Evolutionary conservation across 2,113 vertebrate genomes (phyloP), one percentile per base, ranked within the genome.

Genomic region (Lophius piscatorius): DNA sequence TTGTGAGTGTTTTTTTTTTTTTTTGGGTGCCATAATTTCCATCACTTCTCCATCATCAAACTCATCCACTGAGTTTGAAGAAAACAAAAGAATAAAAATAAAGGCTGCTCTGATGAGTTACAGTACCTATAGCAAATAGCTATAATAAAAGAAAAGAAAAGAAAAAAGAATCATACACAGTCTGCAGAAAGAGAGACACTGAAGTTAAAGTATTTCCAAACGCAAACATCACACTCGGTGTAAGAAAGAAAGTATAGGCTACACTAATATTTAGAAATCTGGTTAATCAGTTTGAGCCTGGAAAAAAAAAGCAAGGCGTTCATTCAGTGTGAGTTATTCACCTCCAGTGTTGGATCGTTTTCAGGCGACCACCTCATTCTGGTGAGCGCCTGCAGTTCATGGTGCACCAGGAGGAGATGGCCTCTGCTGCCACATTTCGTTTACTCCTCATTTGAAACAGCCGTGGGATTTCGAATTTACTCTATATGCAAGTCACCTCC

Each of bases 231-330:
- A 89, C 86, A 85, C 79, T 60, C 58, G 70, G 84, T 85, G 88
- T 48, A 80, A 81, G 70, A 87, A 86, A 88, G 76, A 84, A 87
- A 82, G 74, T 80, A 87, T n/a, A n/a, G n/a, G n/a, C n/a, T 76
- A 82, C 78, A 83, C 88, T 79, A 76, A 80, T 87, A 84, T 85
- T 87, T 75, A 84, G 87, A 80, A 83, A 75, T 87, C 76, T 87
- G 87, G 81, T 87, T 86, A 84, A 86, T 85, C 74, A 80, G 68
- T 80, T 83, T 76, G 61, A 85, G 79, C 67, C 79, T 69, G 73
- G 3, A n/a, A 59, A 76, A 82, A 83, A 68, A 62, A 80, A 76
- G 3, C 16, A 74, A 17, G 14, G 12, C 82, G 83, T 89, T 84
- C 85, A 75, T 80, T 84, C 84, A 80, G 76, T 89, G 83, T 80